phyloP scores from a whole-genome alignment of 2,113 vertebrate genomes.

The Herpailurus yagouaroundi region DNA sequence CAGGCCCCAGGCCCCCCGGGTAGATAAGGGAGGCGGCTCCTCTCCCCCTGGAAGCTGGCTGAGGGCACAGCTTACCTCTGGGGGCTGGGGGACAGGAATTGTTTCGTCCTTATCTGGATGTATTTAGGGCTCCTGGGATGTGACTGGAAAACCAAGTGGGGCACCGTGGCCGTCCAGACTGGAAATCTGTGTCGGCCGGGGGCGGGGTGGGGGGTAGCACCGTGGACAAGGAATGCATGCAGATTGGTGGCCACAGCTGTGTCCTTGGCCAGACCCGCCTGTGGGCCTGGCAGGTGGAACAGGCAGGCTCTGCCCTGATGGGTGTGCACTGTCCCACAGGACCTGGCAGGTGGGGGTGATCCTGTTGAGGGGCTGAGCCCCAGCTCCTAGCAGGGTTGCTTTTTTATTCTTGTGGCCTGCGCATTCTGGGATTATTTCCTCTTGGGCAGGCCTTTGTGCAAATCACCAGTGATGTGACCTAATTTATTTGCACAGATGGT shows the following conservation, averaged over 20 bases:
- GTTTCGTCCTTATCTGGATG: conserved; percentile 73
- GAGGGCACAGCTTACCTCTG: not conserved
- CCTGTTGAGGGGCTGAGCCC: not conserved
- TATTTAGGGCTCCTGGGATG: conserved; percentile 76
- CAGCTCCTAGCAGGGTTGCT: not conserved
- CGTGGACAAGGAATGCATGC: conserved; percentile 54
- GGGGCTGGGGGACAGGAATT: not conserved
- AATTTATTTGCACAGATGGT: not conserved
- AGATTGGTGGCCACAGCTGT: not conserved
- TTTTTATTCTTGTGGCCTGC: not conserved
- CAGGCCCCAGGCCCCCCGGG: not conserved
- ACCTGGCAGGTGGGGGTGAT: not conserved
- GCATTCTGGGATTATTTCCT: not conserved
- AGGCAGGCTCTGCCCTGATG: not conserved
- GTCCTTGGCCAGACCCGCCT: conserved; percentile 28
- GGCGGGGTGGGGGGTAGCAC: conserved; percentile 34
- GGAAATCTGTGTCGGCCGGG: conserved; percentile 70
- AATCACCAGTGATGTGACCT: not conserved
- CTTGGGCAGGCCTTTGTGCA: not conserved
- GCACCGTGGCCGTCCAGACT: conserved; percentile 42
- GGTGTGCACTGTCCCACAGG: accelerated
- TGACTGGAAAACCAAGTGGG: conserved; percentile 74
- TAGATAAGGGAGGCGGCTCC: not conserved
- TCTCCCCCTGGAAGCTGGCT: not conserved
- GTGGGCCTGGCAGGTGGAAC: conserved; percentile 36